Conservation (phyloP, 2,888 invertebrate genomes). For the Chalcis sispes region DNA sequence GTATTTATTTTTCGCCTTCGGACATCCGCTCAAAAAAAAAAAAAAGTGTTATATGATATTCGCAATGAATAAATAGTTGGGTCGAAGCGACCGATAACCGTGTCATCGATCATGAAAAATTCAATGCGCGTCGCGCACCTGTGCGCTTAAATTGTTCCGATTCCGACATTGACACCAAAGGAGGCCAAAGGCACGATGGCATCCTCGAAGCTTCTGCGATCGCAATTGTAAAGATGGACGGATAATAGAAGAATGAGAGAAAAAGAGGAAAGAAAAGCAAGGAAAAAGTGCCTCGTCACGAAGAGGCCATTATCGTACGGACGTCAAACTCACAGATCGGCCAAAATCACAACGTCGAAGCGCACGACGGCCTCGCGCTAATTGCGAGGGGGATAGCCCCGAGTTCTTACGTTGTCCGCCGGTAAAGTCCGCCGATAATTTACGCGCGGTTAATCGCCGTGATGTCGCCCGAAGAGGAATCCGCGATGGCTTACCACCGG, state of each 20-base stretch:
- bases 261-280: neutral
- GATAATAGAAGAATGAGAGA: no score
- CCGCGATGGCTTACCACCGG: neutral
- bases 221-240: neutral
- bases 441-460: constrained; percentile 30
- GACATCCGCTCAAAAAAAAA: neutral
- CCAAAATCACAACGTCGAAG: constrained; percentile 29
- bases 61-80: neutral
- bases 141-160: constrained; percentile 28
- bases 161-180: constrained; percentile 45
- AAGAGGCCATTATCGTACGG: no score
- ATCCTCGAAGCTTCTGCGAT: neutral
- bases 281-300: no score
- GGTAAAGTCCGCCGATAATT: constrained; percentile 4
- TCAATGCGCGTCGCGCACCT: constrained; percentile 19
- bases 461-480: no score
- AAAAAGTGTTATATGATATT: no score
- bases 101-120: constrained; percentile 35
- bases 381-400: neutral
- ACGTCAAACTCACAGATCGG: constrained; percentile 5
- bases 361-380: neutral
- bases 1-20: neutral
- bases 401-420: constrained; percentile 2
- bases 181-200: constrained; percentile 32
- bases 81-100: neutral